Conservation (phyloP, 2,113 vertebrate genomes). For the Myanophis thanlyinensis region DNA sequence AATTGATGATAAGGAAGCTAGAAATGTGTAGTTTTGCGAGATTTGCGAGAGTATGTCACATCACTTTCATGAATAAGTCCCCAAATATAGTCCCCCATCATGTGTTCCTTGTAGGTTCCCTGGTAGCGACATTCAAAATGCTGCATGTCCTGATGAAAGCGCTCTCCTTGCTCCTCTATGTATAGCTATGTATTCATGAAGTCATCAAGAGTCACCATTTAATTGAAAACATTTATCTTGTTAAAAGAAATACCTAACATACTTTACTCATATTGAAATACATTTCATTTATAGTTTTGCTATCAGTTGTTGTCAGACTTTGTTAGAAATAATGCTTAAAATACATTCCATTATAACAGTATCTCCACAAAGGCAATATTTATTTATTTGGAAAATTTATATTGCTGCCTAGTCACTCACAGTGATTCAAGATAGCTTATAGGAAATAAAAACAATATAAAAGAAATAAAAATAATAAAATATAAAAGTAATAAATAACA, state of each 20-base stretch:
- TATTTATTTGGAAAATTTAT: neutral
- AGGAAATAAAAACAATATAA: neutral
- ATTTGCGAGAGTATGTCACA: too few species aligned
- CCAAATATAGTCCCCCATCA: too few species aligned
- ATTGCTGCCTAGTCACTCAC: neutral
- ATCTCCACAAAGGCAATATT: neutral
- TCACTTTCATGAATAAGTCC: too few species aligned
- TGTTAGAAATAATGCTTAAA: conserved; percentile 10
- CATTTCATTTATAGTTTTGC: conserved; percentile 21
- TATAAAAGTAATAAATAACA: neutral
- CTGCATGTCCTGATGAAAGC: too few species aligned
- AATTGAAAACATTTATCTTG: neutral
- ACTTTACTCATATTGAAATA: neutral
- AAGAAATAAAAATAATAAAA: neutral
- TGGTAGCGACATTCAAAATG: too few species aligned
- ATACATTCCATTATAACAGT: conserved; percentile 6
- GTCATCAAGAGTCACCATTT: neutral
- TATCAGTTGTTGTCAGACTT: conserved; percentile 14
- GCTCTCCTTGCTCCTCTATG: too few species aligned
- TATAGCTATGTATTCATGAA: neutral
- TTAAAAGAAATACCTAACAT: neutral
- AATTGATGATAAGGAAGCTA: too few species aligned
- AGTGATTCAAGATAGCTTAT: neutral
- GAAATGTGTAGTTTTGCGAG: too few species aligned
- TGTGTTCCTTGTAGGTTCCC: too few species aligned